Base-by-base conservation (phyloP, 2,888 invertebrate species). In the Lydus trimaculatus region DNA sequence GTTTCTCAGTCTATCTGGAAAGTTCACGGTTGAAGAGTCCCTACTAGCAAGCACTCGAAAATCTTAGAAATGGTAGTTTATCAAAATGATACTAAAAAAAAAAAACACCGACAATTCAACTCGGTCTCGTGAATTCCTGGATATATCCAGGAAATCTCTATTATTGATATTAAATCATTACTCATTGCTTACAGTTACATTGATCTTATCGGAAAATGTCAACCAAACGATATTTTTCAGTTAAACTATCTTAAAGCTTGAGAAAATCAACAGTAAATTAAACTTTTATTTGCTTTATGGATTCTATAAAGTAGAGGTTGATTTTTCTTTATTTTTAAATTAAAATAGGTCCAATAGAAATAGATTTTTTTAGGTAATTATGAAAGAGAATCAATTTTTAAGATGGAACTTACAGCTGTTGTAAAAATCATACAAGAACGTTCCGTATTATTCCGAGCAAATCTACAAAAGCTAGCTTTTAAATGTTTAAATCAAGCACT, bases 81-180 rank as follows among this genome's bases (percentile, higher is more conserved):
- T 56, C 56, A 56, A 56, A 56, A 56, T 11, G 20, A 9, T 20
- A 48, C 7, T 15, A 11, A 33, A 20, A 20, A 48, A n/a, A n/a
- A n/a, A n/a, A n/a, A n/a, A n/a, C n/a, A n/a, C n/a, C n/a, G 48
- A 20, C 8, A 23, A 20, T 48, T 20, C 17, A 17, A 43, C 6
- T 43, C 20, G 43, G 4, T 23, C 11, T 52, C 11, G 4, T 25
- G 15, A 56, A 56, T 25, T 13, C 13, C 15, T 56, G 25, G 17
- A 52, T 4, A 52, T 52, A 20, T 23, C 20, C 9, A 7, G 23
- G 17, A 20, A 52, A 56, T 25, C 25, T 25, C 56, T 56, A 25
- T 25, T 56, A 25, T 25, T 56, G 56, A 56, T 56, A 56, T 56
- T 23, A 25, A 23, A 56, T 56, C 56, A 25, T 56, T 25, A 56